A percentile compares a stretch with the other conserved stretches of the same genome.
phyloP scores from a whole-genome alignment of 2,113 vertebrate species.

The Chloropsis hardwickii region DNA sequence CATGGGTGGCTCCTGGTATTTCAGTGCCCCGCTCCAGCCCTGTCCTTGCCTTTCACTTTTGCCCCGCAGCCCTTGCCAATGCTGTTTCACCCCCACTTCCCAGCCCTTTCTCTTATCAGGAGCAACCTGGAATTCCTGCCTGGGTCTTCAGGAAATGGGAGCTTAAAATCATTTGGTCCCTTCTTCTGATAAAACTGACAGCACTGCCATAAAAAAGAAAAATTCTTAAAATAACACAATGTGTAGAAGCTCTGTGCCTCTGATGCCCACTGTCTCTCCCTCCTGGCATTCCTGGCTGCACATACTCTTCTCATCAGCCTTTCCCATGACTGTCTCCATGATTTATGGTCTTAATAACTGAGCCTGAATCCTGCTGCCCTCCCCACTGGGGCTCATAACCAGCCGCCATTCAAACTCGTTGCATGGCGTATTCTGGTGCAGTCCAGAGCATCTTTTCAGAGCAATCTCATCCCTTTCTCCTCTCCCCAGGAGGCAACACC shows the following conservation, averaged over 20 bases:
- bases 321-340: constrained; percentile 56
- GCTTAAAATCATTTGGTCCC: neutral
- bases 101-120: neutral
- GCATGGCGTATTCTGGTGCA: neutral
- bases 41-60: neutral
- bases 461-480: neutral
- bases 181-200: constrained; percentile 26
- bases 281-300: neutral
- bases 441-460: neutral
- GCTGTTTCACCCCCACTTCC: neutral
- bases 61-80: neutral
- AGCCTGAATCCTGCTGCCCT: constrained; percentile 37
- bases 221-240: constrained; percentile 46
- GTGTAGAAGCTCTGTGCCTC: neutral
- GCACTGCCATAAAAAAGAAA: constrained; percentile 46
- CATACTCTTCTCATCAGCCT: constrained; percentile 22
- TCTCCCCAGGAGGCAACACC: neutral
- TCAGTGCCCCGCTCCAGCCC: neutral
- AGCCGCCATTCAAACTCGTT: neutral
- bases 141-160: neutral
- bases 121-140: neutral
- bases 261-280: neutral
- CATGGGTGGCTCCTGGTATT: neutral
- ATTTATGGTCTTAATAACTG: constrained; percentile 70
- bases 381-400: constrained; percentile 3